Evolutionary conservation across 2,113 vertebrate species (phyloP), one percentile per base, ranked within the genome.

Genomic region (Tenrec ecaudatus): DNA sequence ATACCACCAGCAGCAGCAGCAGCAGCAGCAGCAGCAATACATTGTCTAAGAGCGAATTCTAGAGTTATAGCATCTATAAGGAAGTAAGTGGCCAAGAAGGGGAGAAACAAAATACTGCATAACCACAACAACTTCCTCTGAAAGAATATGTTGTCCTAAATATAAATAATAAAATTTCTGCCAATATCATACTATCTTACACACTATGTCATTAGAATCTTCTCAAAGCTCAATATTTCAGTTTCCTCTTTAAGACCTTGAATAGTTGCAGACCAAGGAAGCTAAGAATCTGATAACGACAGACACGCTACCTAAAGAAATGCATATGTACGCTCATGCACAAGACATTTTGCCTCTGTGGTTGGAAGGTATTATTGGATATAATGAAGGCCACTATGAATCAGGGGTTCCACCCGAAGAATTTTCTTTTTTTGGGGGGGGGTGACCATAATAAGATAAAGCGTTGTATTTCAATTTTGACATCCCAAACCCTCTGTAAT

Each of bases 321-420:
- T 73, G 31, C 23, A 77, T 40, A 40, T 53, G n/a, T 73, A 57
- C 47, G 22, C 9, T 64, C 17, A 75, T 9, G 0, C 12, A 78
- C 25, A 90, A 40, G 40, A 62, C 60, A 36, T 57, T 27, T 29
- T 29, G 40, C 40, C 62, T 19, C 33, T 86, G 20, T 12, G 29
- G 53, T 93, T 91, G 84, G 9, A 85, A 86, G 66, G 91, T 77
- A 81, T 91, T 88, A 17, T 86, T 31, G 80, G 36, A 93, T 19
- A 88, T 8, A n/a, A 0, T 19, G 73, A 82, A 87, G 15, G 75
- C 57, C 9, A 78, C 53, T 68, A 47, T 43, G 40, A 91, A 85
- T 60, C n/a, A 27, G 9, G 9, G 14, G 16, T 62, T 14, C 27
- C 57, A 73, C 29, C 57, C n/a, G n/a, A n/a, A 60, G 29, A 91